Percentiles rank a stretch among this genome's conserved stretches.
Conservation (phyloP, 2,888 invertebrate genomes). For the Monopis laevigella region DNA sequence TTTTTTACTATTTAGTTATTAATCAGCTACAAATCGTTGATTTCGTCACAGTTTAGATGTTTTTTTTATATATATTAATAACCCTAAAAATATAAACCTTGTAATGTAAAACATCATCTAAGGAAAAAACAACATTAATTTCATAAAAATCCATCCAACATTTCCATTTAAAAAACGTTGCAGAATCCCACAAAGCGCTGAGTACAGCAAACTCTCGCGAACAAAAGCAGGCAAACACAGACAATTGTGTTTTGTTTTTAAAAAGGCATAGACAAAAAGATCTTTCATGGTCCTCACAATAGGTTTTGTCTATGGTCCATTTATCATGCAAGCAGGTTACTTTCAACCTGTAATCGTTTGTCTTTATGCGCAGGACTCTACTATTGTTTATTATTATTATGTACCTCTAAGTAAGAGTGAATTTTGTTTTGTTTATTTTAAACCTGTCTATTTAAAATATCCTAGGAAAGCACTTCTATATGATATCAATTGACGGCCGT, state of each 20-base stretch:
- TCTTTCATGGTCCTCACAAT: slow-evolving; percentile 58
- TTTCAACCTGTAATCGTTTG: slow-evolving; percentile 61
- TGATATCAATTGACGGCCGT: too few relatives aligned
- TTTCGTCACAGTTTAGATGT: too few relatives aligned
- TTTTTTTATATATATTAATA: too few relatives aligned
- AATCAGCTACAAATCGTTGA: too few relatives aligned
- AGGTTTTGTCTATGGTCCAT: slow-evolving; percentile 54
- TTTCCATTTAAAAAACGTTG: slow-evolving; percentile 7
- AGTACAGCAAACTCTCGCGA: slow-evolving; percentile 7
- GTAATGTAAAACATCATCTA: too few relatives aligned
- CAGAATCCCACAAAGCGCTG: slow-evolving; percentile 5
- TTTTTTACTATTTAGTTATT: too few relatives aligned
- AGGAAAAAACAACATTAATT: too few relatives aligned
- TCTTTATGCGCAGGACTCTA: slow-evolving; percentile 1
- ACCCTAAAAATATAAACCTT: too few relatives aligned
- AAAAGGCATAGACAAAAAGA: slow-evolving; percentile 56
- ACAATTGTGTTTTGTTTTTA: slow-evolving; percentile 17
- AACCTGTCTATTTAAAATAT: too few relatives aligned
- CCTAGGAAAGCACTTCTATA: too few relatives aligned
- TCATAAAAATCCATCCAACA: neutral
- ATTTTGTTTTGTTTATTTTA: neutral
- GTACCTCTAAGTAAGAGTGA: neutral
- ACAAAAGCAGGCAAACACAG: slow-evolving; percentile 12
- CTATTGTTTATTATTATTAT: neutral
- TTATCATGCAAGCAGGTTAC: slow-evolving; percentile 63